A percentile compares a stretch with the other conserved stretches of the same genome.
Evolutionary conservation across 2,888 invertebrate species (phyloP).

Genomic region (Hartigia nigra): DNA sequence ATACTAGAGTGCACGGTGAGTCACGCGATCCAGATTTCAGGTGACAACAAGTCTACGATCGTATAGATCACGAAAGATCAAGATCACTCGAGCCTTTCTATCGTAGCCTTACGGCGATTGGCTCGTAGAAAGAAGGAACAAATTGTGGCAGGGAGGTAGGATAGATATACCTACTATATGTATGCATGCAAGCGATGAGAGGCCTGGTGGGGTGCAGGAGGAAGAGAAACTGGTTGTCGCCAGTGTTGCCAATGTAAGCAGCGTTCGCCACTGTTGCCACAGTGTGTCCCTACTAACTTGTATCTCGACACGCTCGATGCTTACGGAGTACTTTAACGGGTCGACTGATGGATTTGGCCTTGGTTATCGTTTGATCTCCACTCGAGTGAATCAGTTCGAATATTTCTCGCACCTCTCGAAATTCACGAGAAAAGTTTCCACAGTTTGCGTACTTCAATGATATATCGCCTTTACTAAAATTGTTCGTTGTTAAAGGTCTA

Average conservation of each 20-base stretch:
- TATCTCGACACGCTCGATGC: neutral
- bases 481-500: neutral
- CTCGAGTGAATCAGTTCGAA: conserved; percentile 19
- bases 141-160: neutral
- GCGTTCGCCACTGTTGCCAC: neutral
- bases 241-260: neutral
- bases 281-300: neutral
- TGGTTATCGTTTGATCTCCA: conserved; percentile 27
- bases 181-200: neutral
- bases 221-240: neutral
- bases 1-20: neutral
- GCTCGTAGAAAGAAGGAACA: neutral
- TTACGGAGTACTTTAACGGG: conserved; percentile 15
- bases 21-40: neutral
- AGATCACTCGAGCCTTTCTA: neutral
- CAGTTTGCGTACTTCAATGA: neutral
- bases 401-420: conserved; percentile 4
- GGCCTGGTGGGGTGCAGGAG: neutral
- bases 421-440: neutral
- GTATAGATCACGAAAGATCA: neutral
- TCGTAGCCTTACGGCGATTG: neutral
- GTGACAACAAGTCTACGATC: neutral
- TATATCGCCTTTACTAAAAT: neutral
- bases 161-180: neutral
- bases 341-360: conserved; percentile 23